Percentiles rank a stretch among this genome's conserved stretches.
These are phyloP conservation scores for Riptortus pedestris DNA, from an alignment of 1,140 invertebrate species.

Conservation along the genomic window DNA sequence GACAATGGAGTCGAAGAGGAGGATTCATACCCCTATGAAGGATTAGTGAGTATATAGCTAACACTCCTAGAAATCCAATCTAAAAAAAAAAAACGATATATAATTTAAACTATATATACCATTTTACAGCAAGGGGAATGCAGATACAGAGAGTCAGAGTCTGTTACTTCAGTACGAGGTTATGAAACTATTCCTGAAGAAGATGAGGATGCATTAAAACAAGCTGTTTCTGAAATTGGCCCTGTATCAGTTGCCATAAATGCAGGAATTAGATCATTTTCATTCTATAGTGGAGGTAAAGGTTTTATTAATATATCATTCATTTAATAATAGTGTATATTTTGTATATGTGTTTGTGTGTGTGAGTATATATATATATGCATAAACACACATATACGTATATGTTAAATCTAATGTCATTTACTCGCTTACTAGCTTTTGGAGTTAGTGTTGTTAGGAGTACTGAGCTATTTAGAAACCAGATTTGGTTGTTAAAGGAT, in stretches of 20 bases:
- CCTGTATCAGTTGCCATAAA: not conserved
- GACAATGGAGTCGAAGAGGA: slow-evolving; percentile 88
- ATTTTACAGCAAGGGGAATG: not conserved
- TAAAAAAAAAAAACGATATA: no score
- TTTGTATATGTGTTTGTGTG: not conserved
- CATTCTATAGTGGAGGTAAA: not conserved
- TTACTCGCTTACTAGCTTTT: no score
- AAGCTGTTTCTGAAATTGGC: not conserved
- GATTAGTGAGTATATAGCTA: not conserved
- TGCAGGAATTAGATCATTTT: not conserved
- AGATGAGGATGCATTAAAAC: not conserved
- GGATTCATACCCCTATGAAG: slow-evolving; percentile 65
- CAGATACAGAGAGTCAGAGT: not conserved
- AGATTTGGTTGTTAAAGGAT: no score
- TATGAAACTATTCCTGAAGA: not conserved
- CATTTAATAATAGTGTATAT: not conserved
- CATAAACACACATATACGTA: not conserved
- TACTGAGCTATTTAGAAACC: no score
- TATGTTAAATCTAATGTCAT: not conserved
- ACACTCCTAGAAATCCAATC: no score
- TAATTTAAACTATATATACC: no score
- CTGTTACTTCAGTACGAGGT: not conserved
- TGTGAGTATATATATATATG: not conserved
- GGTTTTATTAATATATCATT: not conserved
- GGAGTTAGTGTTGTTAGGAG: no score